phyloP scores from a whole-genome alignment of 2,888 invertebrate species.

The Cheilosia soror region DNA sequence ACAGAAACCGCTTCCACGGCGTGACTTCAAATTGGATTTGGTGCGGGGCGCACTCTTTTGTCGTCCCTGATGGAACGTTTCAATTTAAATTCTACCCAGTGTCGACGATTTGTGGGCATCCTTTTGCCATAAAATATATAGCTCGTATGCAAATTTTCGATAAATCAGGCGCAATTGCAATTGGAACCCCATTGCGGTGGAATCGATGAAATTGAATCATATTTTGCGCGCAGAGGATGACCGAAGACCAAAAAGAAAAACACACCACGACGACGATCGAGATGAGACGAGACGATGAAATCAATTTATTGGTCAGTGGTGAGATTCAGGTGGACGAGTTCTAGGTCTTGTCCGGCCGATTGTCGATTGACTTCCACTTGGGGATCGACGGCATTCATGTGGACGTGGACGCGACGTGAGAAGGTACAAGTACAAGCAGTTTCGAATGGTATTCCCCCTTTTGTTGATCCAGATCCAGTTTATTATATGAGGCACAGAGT shows the following conservation, averaged over 20 bases:
- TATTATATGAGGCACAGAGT: constrained; percentile 9
- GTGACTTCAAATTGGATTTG: constrained; percentile 68
- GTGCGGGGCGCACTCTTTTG: constrained; percentile 33
- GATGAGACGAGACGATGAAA: constrained; percentile 25
- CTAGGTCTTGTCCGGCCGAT: constrained; percentile 3
- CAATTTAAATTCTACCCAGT: constrained; percentile 70
- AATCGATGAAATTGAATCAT: constrained; percentile 70
- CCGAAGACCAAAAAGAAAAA: not conserved
- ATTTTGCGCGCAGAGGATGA: constrained; percentile 47
- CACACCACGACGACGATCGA: not conserved
- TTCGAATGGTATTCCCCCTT: constrained; percentile 38
- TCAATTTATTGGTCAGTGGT: constrained; percentile 66
- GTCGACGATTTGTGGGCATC: constrained; percentile 68
- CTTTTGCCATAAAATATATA: constrained; percentile 71
- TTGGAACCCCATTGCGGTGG: constrained; percentile 74
- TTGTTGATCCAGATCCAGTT: constrained; percentile 58
- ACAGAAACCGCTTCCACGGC: constrained; percentile 49
- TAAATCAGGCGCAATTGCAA: constrained; percentile 73
- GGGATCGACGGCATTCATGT: constrained; percentile 23
- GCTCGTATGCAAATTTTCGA: constrained; percentile 75
- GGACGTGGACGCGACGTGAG: constrained; percentile 41
- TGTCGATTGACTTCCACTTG: constrained; percentile 32
- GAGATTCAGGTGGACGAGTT: constrained; percentile 59
- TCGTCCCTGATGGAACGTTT: constrained; percentile 67
- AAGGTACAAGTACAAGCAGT: constrained; percentile 25